phyloP scores from a whole-genome alignment of 2,797 vertebrate species.

The Cyclura pinguis region DNA sequence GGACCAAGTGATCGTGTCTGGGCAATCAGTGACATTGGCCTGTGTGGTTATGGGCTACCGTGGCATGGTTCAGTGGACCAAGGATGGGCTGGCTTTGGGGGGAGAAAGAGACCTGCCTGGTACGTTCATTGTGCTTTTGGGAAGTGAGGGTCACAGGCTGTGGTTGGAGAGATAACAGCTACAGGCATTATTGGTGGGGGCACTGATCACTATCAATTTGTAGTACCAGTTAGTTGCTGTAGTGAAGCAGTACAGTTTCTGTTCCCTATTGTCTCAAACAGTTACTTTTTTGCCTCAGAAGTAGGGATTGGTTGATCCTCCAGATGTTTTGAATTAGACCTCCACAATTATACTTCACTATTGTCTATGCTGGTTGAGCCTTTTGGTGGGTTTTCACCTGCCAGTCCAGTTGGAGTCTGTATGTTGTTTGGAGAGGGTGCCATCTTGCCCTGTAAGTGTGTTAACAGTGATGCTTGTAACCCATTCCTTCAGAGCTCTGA shows the following conservation, averaged over 20 bases:
- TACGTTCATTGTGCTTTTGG: constrained; percentile 60
- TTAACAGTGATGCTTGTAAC: background rate
- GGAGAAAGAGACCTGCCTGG: constrained; percentile 91
- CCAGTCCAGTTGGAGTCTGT: no score
- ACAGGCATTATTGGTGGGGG: background rate
- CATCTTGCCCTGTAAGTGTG: background rate
- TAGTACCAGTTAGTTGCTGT: background rate
- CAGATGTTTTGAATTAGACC: background rate
- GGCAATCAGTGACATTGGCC: constrained; percentile 84
- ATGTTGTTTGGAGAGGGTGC: background rate
- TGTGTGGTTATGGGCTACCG: constrained; percentile 88
- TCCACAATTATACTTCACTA: background rate
- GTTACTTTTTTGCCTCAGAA: background rate
- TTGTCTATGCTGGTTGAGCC: background rate
- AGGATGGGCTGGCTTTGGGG: constrained; percentile 91
- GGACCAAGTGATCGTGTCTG: constrained; percentile 84
- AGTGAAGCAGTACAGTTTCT: background rate
- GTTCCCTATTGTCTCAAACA: background rate
- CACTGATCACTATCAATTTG: background rate
- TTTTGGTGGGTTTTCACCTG: background rate
- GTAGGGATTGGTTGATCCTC: background rate
- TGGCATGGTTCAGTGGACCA: constrained; percentile 92
- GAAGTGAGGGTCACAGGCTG: constrained; percentile 8
- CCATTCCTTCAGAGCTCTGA: background rate
- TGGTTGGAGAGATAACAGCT: background rate